Percentiles rank a stretch among this genome's conserved stretches.
Conservation (phyloP, 2,888 invertebrate species). For the Phragmatobia fuliginosa region DNA sequence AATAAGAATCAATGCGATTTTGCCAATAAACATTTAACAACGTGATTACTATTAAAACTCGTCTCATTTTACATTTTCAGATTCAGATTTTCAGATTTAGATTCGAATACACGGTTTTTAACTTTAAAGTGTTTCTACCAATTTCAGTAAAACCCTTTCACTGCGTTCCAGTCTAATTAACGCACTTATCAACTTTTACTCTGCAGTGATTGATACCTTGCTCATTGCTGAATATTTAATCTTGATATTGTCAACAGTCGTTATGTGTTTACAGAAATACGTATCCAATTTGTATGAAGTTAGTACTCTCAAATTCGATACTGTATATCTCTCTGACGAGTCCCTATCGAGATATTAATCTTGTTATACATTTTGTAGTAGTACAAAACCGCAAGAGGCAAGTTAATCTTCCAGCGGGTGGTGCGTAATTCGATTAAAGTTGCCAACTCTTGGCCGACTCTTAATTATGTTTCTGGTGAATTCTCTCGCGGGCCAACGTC, state of each 20-base stretch:
- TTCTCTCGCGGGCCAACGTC: slow-evolving; percentile 48
- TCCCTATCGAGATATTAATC: slow-evolving; percentile 31
- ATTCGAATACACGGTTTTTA: background rate
- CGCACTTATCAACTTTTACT: background rate
- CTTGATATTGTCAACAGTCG: background rate
- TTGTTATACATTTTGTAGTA: slow-evolving; percentile 28
- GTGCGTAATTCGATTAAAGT: slow-evolving; percentile 75
- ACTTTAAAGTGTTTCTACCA: background rate
- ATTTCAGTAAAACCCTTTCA: background rate
- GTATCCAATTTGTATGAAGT: background rate
- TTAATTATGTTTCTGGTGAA: slow-evolving; percentile 64
- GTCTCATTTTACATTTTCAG: background rate
- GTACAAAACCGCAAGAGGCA: slow-evolving; percentile 56
- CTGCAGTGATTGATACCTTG: background rate
- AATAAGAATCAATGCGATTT: slow-evolving; percentile 36
- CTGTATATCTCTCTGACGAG: slow-evolving; percentile 12
- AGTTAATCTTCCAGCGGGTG: slow-evolving; percentile 59
- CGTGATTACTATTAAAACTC: slow-evolving; percentile 35
- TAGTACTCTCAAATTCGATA: slow-evolving; percentile 5
- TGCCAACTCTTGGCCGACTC: slow-evolving; percentile 62
- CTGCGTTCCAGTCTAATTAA: background rate
- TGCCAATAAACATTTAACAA: slow-evolving; percentile 37
- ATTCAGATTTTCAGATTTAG: background rate
- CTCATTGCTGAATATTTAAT: background rate
- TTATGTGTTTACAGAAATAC: background rate